Evolutionary conservation across 2,797 vertebrate species (phyloP).

Genomic region (Micrastur ruficollis): DNA sequence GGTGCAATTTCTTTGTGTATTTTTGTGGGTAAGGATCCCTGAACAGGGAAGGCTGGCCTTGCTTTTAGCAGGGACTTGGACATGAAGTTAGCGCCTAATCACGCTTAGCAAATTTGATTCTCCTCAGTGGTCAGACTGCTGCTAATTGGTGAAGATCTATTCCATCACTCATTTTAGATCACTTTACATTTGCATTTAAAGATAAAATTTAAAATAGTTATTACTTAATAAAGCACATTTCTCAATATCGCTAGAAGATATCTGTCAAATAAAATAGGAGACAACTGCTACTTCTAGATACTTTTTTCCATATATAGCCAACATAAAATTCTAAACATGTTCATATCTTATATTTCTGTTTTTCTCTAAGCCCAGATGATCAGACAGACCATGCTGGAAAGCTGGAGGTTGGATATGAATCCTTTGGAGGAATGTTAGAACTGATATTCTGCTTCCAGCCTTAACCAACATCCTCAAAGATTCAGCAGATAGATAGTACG

Average conservation of each 20-base stretch:
- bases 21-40: neutral
- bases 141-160: neutral
- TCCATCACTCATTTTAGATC: neutral
- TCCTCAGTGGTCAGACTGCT: neutral
- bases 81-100: neutral
- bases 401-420: neutral
- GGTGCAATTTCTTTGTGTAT: neutral
- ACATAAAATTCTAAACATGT: neutral
- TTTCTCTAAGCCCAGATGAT: neutral
- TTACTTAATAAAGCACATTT: neutral
- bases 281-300: neutral
- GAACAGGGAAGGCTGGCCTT: neutral
- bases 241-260: neutral
- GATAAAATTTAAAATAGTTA: neutral
- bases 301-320: accelerated
- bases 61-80: neutral
- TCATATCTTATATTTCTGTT: neutral
- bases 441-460: neutral
- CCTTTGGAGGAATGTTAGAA: neutral
- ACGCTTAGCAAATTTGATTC: neutral
- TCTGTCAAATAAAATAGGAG: neutral
- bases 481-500: neutral
- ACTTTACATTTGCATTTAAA: neutral
- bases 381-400: neutral
- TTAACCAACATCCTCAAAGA: conserved; percentile 2